Percentiles rank a stretch among this genome's conserved stretches.
phyloP scores from a whole-genome alignment of 2,888 invertebrate species.

The Drosophila meridionalis region DNA sequence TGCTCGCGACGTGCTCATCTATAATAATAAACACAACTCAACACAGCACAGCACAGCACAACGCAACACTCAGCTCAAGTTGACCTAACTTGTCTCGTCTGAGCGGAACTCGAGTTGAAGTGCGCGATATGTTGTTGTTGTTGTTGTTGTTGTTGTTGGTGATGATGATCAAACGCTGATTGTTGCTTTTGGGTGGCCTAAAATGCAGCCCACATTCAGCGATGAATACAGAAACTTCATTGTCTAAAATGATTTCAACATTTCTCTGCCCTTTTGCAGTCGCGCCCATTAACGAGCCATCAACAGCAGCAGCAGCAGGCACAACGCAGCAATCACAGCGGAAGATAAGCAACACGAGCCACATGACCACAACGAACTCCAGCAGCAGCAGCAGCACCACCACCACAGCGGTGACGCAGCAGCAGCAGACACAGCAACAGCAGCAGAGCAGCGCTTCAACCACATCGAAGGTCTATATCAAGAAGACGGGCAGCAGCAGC shows the following conservation, averaged over 20 bases:
- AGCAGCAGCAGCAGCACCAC: slow-evolving; percentile 55
- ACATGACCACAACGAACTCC: slow-evolving; percentile 72
- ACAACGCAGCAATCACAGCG: slow-evolving; percentile 65
- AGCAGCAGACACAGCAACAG: slow-evolving; percentile 67
- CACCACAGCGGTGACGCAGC: slow-evolving; percentile 51
- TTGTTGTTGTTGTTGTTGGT: slow-evolving; percentile 8
- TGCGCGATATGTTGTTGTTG: slow-evolving; percentile 24
- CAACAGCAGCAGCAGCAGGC: slow-evolving; percentile 46
- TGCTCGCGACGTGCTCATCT: slow-evolving; percentile 61
- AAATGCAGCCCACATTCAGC: slow-evolving; percentile 41
- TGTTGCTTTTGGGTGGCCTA: slow-evolving; percentile 51
- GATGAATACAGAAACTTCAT: slow-evolving; percentile 35
- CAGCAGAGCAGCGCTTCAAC: slow-evolving; percentile 58
- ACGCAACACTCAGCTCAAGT: slow-evolving; percentile 16
- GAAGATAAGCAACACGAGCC: slow-evolving; percentile 73
- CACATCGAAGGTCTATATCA: slow-evolving; percentile 73
- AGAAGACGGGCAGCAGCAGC: slow-evolving; percentile 70
- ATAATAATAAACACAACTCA: slow-evolving; percentile 58
- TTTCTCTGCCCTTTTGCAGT: slow-evolving; percentile 67
- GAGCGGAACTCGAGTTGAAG: slow-evolving; percentile 22
- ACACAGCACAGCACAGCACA: slow-evolving; percentile 21
- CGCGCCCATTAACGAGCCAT: slow-evolving; percentile 79
- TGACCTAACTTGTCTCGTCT: slow-evolving; percentile 18
- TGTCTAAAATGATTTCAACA: slow-evolving; percentile 40
- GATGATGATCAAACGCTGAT: slow-evolving; percentile 22